Base-by-base conservation (phyloP, 2,888 invertebrate genomes). In the Apamea anceps region DNA sequence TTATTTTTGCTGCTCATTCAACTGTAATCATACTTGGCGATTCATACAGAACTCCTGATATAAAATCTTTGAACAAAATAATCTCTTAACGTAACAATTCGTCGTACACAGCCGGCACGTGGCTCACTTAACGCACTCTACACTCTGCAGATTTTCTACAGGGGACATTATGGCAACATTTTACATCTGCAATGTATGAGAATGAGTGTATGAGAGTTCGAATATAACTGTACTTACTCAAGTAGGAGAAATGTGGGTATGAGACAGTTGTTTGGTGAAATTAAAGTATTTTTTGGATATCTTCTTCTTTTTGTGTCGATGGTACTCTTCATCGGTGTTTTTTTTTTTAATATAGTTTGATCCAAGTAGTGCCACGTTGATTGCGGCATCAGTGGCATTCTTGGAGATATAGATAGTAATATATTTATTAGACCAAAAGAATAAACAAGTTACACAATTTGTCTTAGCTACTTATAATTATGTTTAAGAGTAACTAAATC, bases 121-220 rank as follows among this genome's bases (percentile, higher is more conserved):
- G 81, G n/a, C 70, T 77, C 87, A 89, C 90, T 89, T 89, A 85
- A 89, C 92, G 89, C 91, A 90, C 92, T 92, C 93, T 88, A 81
- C 88, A 89, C 88, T 85, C 87, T 71, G 87, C 90, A 90, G 88
- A 90, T 89, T 85, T 89, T 86, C 84, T 79, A 79, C 80, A 57
- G 79, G 88, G 86, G 88, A 90, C 89, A 85, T 88, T 81, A 87
- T 92, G 93, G 92, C 90, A 90, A 92, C 92, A 92, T 93, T 93
- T 93, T 93, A 94, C 94, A 94, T 94, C 92, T 94, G 93, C 92
- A 92, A 91, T 93, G 91, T 79, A 65, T 73, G 83, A 76, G 80
- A 78, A 75, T 66, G 68, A 75, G 77, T 65, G 70, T 79, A 81
- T 62, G 77, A 75, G 62, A n/a, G 73, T 79, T 66, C 62, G 72